Conservation (phyloP, 2,888 invertebrate genomes). For the Protophormia terraenovae region DNA sequence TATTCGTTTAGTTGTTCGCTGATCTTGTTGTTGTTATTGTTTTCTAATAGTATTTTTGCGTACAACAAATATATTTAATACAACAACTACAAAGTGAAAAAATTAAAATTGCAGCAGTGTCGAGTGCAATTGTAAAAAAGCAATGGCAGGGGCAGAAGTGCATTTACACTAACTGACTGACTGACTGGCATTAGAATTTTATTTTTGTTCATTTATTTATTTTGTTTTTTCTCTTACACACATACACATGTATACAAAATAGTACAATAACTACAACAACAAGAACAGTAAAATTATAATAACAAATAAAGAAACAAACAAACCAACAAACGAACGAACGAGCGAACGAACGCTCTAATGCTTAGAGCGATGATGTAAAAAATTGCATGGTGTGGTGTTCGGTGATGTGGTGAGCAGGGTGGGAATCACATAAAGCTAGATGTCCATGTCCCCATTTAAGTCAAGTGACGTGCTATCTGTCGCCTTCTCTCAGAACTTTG, state of each 20-base stretch:
- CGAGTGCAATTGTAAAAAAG: slow-evolving; percentile 63
- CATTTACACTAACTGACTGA: slow-evolving; percentile 60
- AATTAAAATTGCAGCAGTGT: slow-evolving; percentile 56
- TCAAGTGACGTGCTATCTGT: slow-evolving; percentile 81
- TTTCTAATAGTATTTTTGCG: slow-evolving; percentile 25
- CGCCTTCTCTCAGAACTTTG: slow-evolving; percentile 81
- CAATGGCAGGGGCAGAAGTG: slow-evolving; percentile 68
- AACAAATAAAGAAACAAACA: slow-evolving; percentile 18
- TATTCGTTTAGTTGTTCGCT: slow-evolving; percentile 19
- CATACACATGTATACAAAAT: background rate
- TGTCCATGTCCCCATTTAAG: slow-evolving; percentile 81
- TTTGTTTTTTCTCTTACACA: slow-evolving; percentile 28
- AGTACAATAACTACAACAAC: slow-evolving; percentile 39
- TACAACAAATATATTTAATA: background rate
- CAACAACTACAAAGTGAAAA: slow-evolving; percentile 22
- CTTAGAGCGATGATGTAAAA: slow-evolving; percentile 66
- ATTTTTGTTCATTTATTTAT: slow-evolving; percentile 2
- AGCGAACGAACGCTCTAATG: slow-evolving; percentile 53
- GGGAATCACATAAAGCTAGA: slow-evolving; percentile 73
- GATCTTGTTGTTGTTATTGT: background rate
- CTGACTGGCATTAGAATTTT: slow-evolving; percentile 56
- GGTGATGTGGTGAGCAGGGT: slow-evolving; percentile 56
- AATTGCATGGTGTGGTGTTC: slow-evolving; percentile 47
- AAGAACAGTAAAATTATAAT: slow-evolving; percentile 67
- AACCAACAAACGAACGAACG: slow-evolving; percentile 14